Percentiles rank a stretch among this genome's conserved stretches.
These are phyloP conservation scores for Palythoa caribaeorum DNA, from an alignment of 92 coral and sea anemone species.

Conservation along the genomic window DNA sequence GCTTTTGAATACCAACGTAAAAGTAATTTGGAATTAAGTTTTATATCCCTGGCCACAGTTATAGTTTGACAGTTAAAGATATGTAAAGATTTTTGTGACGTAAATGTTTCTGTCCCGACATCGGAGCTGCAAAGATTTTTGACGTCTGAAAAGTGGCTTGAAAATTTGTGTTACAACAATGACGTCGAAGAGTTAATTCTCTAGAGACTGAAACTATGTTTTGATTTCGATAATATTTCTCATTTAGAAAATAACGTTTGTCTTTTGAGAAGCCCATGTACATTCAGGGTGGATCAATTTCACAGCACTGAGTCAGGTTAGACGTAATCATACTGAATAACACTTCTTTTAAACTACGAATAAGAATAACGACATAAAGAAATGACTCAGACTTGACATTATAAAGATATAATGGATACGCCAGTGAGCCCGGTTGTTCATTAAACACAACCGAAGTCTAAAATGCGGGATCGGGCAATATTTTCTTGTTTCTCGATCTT, in stretches of 20 bases:
- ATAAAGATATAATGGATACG: not conserved
- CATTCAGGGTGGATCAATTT: no score
- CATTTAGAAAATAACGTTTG: not conserved
- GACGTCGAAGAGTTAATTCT: not conserved
- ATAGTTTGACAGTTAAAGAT: constrained; percentile 32
- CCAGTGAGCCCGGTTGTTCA: not conserved
- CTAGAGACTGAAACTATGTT: not conserved
- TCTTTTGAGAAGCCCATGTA: no score
- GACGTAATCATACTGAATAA: no score
- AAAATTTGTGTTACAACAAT: not conserved
- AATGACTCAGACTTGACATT: constrained; percentile 11
- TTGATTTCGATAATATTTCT: not conserved
- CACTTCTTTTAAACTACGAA: not conserved
- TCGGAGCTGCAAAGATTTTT: constrained; percentile 8
- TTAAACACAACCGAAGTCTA: not conserved
- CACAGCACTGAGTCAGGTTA: no score
- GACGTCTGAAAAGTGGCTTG: not conserved
- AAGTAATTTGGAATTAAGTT: constrained; percentile 27
- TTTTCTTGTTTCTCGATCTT: not conserved
- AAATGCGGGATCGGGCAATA: no score
- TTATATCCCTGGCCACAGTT: constrained; percentile 22
- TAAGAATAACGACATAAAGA: constrained; percentile 4
- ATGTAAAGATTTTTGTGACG: constrained; percentile 33
- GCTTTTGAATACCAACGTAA: constrained; percentile 3
- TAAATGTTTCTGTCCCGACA: not conserved